A percentile compares a stretch with the other conserved stretches of the same genome.
These are phyloP conservation scores for Lordiphosa collinella DNA, from an alignment of 1,140 invertebrate genomes.

Conservation along the genomic window DNA sequence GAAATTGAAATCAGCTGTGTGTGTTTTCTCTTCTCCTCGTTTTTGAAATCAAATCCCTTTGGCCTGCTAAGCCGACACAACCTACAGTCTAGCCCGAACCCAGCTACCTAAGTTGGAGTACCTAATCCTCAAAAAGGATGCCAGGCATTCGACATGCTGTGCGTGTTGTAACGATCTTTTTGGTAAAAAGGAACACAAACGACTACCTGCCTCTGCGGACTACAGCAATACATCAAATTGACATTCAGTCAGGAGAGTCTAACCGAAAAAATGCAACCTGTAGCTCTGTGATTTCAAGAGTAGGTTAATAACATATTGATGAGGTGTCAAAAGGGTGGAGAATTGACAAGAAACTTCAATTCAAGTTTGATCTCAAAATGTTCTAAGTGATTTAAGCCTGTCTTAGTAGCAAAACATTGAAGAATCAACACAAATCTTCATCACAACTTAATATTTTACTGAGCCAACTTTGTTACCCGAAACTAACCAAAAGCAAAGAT, in stretches of 20 bases:
- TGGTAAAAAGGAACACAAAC: too few relatives aligned
- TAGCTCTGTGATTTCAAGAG: slow-evolving; percentile 4
- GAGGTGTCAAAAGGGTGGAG: neutral
- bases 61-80: slow-evolving; percentile 4
- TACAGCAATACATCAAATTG: slow-evolving; percentile 52
- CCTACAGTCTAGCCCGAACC: too few relatives aligned
- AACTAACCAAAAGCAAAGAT: too few relatives aligned
- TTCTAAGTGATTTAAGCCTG: too few relatives aligned
- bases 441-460: too few relatives aligned
- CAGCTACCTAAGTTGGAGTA: slow-evolving; percentile 42
- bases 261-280: slow-evolving; percentile 45
- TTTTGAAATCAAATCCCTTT: slow-evolving; percentile 23
- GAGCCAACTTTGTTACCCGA: too few relatives aligned
- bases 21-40: slow-evolving; percentile 2
- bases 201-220: too few relatives aligned
- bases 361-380: too few relatives aligned
- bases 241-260: slow-evolving; percentile 15
- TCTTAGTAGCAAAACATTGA: neutral
- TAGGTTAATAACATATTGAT: slow-evolving; percentile 47
- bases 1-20: slow-evolving; percentile 56
- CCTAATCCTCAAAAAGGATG: slow-evolving; percentile 64
- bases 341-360: too few relatives aligned
- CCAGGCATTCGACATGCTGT: slow-evolving; percentile 53
- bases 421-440: too few relatives aligned
- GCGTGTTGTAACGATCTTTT: slow-evolving; percentile 9